Percentiles rank a stretch among this genome's conserved stretches.
Conservation (phyloP, 53 echinoderm and acorn worm species). For the Temnopleurus reevesii region DNA sequence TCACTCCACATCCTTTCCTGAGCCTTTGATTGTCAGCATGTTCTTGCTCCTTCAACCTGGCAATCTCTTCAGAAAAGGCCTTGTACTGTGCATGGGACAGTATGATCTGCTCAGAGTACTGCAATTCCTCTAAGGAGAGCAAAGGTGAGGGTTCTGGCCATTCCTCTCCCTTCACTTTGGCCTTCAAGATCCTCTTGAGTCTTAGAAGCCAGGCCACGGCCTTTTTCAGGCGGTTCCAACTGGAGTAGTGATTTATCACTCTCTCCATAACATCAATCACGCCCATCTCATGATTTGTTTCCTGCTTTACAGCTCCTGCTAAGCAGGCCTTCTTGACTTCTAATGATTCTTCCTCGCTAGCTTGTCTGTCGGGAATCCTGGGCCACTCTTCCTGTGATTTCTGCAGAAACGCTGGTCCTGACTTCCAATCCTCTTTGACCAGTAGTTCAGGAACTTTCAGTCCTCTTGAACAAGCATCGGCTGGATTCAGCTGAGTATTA, state of each 20-base stretch:
- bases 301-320: background rate
- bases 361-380: background rate
- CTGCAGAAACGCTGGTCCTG: constrained; percentile 64
- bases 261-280: too few relatives aligned
- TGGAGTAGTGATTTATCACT: constrained; percentile 23
- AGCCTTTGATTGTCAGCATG: background rate
- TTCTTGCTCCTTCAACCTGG: background rate
- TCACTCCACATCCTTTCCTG: background rate
- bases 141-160: background rate
- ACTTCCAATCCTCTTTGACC: constrained; percentile 39
- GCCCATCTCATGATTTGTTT: background rate
- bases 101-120: background rate
- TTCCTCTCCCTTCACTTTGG: background rate
- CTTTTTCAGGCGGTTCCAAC: constrained; percentile 41
- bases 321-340: constrained; percentile 56
- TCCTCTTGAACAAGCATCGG: constrained; percentile 66
- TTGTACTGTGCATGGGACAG: background rate
- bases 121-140: background rate
- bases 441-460: constrained; percentile 25
- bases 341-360: background rate
- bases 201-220: constrained; percentile 60
- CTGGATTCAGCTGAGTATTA: constrained; percentile 56
- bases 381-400: constrained; percentile 58
- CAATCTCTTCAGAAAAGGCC: background rate
- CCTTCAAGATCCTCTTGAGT: background rate